These are phyloP conservation scores for Phalangium opilio DNA, from an alignment of 2,888 invertebrate species.

Conservation along the genomic window DNA sequence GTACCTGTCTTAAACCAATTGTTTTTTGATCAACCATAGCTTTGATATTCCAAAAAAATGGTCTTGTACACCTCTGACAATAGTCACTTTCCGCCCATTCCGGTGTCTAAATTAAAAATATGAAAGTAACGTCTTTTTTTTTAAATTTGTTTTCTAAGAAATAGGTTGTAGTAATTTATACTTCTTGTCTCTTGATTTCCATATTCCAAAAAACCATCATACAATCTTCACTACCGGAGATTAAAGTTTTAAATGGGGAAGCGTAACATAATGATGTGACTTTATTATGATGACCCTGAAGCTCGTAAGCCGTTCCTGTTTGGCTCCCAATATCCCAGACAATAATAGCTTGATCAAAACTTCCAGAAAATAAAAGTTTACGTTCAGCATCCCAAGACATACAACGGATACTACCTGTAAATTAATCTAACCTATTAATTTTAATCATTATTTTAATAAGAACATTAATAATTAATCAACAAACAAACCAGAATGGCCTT, in stretches of 20 bases:
- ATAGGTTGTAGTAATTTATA: too few species aligned
- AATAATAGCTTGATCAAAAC: slow-evolving; percentile 86
- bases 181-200: slow-evolving; percentile 66
- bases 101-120: too few species aligned
- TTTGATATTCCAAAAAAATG: slow-evolving; percentile 97
- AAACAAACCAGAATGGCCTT: slow-evolving; percentile 68
- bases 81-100: slow-evolving; percentile 87
- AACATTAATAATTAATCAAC: too few species aligned
- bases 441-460: too few species aligned
- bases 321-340: slow-evolving; percentile 98
- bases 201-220: slow-evolving; percentile 91
- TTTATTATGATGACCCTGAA: slow-evolving; percentile 87
- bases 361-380: slow-evolving; percentile 85
- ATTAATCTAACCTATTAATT: too few species aligned
- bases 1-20: slow-evolving; percentile 56
- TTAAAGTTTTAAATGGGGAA: slow-evolving; percentile 55
- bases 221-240: slow-evolving; percentile 82
- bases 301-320: slow-evolving; percentile 89
- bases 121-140: too few species aligned
- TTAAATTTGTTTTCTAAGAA: too few species aligned
- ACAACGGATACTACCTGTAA: slow-evolving; percentile 61
- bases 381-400: slow-evolving; percentile 84
- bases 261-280: slow-evolving; percentile 79
- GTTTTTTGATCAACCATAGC: slow-evolving; percentile 97
- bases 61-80: slow-evolving; percentile 83